These are phyloP conservation scores for Drosophila sechellia DNA, from an alignment of 1,140 invertebrate genomes.

Conservation along the genomic window DNA sequence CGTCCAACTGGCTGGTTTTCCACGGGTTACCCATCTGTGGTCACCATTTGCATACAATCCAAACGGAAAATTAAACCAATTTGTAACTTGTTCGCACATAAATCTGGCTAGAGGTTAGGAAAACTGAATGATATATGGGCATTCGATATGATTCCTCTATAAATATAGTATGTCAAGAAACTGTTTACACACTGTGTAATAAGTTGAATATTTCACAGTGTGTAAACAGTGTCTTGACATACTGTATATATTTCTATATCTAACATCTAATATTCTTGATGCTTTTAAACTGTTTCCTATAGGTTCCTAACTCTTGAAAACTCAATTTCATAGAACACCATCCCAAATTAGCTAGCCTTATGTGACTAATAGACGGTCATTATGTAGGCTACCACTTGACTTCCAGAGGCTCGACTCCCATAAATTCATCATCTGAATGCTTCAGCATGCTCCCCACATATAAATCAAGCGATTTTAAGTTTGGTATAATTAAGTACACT, in stretches of 20 bases:
- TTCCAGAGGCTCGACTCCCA: slow-evolving; percentile 24
- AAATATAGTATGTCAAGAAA: too few species aligned
- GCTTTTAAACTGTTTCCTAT: too few species aligned
- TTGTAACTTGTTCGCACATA: not conserved
- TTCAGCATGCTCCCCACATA: slow-evolving; percentile 30
- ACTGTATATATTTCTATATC: too few species aligned
- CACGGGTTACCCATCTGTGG: not conserved
- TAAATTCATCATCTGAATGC: slow-evolving; percentile 59
- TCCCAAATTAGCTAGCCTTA: not conserved
- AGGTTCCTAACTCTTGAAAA: too few species aligned
- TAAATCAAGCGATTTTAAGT: slow-evolving; percentile 66
- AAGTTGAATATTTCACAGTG: too few species aligned
- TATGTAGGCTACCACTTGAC: slow-evolving; percentile 6
- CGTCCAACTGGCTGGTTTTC: slow-evolving; percentile 11
- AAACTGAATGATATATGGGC: not conserved
- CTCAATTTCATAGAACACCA: not conserved
- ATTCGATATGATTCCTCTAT: not conserved
- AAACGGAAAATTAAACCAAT: slow-evolving; percentile 5
- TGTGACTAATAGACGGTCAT: not conserved
- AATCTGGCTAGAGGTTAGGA: not conserved
- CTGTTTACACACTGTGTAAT: too few species aligned
- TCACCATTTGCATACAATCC: slow-evolving; percentile 16
- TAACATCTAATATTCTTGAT: too few species aligned
- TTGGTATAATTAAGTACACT: slow-evolving; percentile 74
- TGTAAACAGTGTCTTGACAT: too few species aligned